These are phyloP conservation scores for Oligia latruncula DNA, from an alignment of 2,888 invertebrate species.

Conservation along the genomic window DNA sequence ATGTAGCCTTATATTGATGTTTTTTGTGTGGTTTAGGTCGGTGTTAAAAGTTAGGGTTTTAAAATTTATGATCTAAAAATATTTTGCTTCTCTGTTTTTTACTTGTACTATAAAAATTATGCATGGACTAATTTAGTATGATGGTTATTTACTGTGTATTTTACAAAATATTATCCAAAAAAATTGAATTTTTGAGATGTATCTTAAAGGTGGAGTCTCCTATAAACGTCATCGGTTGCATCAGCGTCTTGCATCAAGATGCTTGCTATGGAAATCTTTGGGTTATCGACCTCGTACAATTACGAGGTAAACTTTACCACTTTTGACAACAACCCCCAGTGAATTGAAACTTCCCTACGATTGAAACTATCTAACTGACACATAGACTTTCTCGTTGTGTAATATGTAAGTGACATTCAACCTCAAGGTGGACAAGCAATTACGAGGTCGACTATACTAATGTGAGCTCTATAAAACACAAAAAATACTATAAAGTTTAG, in stretches of 20 bases:
- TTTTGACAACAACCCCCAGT: not conserved
- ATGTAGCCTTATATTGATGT: not conserved
- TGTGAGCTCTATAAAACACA: not conserved
- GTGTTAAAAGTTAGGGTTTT: slow-evolving; percentile 29
- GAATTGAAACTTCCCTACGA: not conserved
- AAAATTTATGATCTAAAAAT: slow-evolving; percentile 1
- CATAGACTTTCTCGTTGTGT: too few species aligned
- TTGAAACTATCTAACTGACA: not conserved
- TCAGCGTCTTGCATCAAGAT: not conserved
- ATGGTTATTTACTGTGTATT: slow-evolving; percentile 43
- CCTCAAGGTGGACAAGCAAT: not conserved
- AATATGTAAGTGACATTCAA: too few species aligned
- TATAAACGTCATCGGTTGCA: not conserved
- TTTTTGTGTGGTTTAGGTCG: slow-evolving; percentile 9
- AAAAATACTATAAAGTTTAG: not conserved
- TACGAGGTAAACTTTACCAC: not conserved
- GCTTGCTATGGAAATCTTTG: not conserved
- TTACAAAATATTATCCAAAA: not conserved
- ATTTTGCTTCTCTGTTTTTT: slow-evolving; percentile 10
- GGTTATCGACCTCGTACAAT: not conserved
- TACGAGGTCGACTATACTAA: not conserved
- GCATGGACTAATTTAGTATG: slow-evolving; percentile 45
- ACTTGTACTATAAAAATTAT: slow-evolving; percentile 34
- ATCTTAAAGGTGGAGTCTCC: not conserved
- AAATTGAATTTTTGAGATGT: not conserved